These are phyloP conservation scores for Battus philenor DNA, from an alignment of 1,140 invertebrate species.

Conservation along the genomic window DNA sequence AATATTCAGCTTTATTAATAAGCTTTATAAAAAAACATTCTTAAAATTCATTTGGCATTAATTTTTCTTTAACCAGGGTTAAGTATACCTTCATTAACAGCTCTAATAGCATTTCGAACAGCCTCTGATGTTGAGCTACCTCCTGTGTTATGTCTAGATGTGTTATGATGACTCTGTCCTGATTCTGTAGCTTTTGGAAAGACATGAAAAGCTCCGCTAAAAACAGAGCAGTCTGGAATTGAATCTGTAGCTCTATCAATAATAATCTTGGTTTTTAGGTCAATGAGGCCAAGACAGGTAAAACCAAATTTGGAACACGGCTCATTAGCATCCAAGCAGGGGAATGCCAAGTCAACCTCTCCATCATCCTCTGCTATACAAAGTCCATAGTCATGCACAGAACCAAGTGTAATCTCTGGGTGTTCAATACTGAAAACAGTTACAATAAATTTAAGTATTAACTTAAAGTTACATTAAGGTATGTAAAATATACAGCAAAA, in stretches of 20 bases:
- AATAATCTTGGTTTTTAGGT: conserved; percentile 71
- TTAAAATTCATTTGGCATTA: too few species aligned
- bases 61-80: too few species aligned
- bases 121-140: conserved; percentile 58
- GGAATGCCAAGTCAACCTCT: conserved; percentile 96
- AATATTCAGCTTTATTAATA: too few species aligned
- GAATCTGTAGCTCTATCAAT: conserved; percentile 38
- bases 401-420: conserved; percentile 77
- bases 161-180: conserved; percentile 52
- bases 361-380: conserved; percentile 98
- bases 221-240: conserved; percentile 56
- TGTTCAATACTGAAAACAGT: conserved; percentile 75
- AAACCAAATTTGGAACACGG: conserved; percentile 95
- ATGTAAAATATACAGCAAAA: too few species aligned
- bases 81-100: conserved; percentile 54
- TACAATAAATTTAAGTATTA: conserved; percentile 10
- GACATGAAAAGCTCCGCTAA: conserved; percentile 44
- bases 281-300: conserved; percentile 89
- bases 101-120: conserved; percentile 51
- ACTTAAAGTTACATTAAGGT: too few species aligned
- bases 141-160: conserved; percentile 52
- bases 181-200: conserved; percentile 54
- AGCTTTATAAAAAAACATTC: too few species aligned
- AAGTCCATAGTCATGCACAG: conserved; percentile 85
- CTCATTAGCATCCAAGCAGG: conserved; percentile 91